Conservation (phyloP, 2,113 vertebrate genomes). For the Laticauda laticaudata region DNA sequence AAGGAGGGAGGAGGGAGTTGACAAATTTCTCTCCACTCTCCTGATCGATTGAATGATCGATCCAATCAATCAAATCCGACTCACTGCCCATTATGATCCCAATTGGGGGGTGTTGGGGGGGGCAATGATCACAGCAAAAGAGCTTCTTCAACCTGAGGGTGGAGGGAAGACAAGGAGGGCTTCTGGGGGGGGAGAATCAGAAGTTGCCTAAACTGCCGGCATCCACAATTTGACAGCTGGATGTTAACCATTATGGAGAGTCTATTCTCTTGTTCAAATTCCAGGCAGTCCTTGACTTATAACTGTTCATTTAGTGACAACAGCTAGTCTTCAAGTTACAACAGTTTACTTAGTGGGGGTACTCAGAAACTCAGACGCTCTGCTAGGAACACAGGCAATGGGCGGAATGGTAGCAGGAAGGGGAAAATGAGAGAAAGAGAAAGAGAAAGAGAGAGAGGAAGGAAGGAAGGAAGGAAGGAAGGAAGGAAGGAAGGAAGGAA, state of each 20-base stretch:
- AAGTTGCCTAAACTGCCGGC: background rate
- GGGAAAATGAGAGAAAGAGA: background rate
- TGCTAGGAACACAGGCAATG: too few species aligned
- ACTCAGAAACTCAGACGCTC: too few species aligned
- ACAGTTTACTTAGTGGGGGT: too few species aligned
- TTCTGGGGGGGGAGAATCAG: too few species aligned
- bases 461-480: background rate
- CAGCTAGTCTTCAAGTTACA: too few species aligned
- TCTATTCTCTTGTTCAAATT: background rate
- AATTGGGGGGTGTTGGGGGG: too few species aligned
- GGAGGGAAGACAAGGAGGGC: too few species aligned
- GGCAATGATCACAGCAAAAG: background rate
- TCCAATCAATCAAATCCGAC: background rate
- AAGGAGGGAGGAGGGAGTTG: too few species aligned
- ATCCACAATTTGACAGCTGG: background rate
- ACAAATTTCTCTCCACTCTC: background rate
- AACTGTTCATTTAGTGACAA: too few species aligned
- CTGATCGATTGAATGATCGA: background rate
- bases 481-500: accelerated
- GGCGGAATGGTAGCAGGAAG: too few species aligned
- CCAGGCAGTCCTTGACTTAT: too few species aligned
- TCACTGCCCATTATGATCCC: background rate
- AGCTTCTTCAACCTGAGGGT: background rate
- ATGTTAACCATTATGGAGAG: background rate
- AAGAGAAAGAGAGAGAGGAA: background rate